Percentiles rank a stretch among this genome's conserved stretches.
Evolutionary conservation across 2,113 vertebrate species (phyloP).

Genomic region (Seriola dumerili): DNA sequence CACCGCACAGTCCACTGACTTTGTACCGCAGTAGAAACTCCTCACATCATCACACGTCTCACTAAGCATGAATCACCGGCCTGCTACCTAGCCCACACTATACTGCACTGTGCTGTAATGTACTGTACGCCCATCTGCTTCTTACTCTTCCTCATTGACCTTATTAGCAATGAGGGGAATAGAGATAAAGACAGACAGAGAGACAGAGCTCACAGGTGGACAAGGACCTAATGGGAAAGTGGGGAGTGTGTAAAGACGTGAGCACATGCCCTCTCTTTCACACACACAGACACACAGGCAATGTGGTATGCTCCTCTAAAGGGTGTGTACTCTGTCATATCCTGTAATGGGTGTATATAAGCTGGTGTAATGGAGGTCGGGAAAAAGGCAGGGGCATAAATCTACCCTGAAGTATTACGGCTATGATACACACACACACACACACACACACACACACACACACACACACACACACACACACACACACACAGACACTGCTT

Average conservation of each 20-base stretch:
- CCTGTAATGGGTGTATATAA: constrained; percentile 87
- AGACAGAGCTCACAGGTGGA: constrained; percentile 74
- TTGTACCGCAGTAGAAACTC: constrained; percentile 69
- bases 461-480: constrained; percentile 57
- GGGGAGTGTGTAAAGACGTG: constrained; percentile 64
- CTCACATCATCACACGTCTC: constrained; percentile 75
- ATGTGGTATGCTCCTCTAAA: constrained; percentile 72
- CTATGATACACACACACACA: constrained; percentile 72
- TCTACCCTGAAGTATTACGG: constrained; percentile 82
- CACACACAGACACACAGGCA: constrained; percentile 48
- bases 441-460: constrained; percentile 57
- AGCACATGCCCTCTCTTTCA: constrained; percentile 57
- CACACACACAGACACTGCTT: constrained; percentile 61
- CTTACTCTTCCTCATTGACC: constrained; percentile 80
- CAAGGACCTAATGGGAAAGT: constrained; percentile 78
- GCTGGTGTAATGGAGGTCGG: constrained; percentile 85
- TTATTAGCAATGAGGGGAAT: constrained; percentile 75
- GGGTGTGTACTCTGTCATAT: constrained; percentile 85
- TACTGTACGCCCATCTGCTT: constrained; percentile 76
- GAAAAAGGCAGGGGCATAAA: constrained; percentile 85
- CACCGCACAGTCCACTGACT: constrained; percentile 68
- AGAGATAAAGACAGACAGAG: constrained; percentile 69
- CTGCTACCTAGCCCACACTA: constrained; percentile 55
- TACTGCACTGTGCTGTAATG: constrained; percentile 67
- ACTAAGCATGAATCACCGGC: constrained; percentile 73